phyloP scores from a whole-genome alignment of 1,140 invertebrate species.

The Drosophila bipectinata region DNA sequence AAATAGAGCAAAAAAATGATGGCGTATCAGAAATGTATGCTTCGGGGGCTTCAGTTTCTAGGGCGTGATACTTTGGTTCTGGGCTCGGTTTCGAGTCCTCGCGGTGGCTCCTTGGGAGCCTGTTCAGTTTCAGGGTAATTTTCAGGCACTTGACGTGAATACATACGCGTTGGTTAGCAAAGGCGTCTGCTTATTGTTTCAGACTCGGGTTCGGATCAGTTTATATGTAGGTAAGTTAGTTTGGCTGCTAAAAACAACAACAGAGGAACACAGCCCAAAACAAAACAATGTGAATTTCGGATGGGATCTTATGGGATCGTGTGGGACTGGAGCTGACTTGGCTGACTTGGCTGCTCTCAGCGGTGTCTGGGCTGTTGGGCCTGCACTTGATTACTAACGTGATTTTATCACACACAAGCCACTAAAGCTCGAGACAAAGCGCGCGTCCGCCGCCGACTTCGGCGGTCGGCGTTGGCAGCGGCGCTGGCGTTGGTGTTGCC shows the following conservation, averaged over 20 bases:
- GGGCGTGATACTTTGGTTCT: slow-evolving; percentile 1
- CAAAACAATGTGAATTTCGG: slow-evolving; percentile 7
- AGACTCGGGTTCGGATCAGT: too few relatives aligned
- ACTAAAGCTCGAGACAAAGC: slow-evolving; percentile 83
- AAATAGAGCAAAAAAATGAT: slow-evolving; percentile 38
- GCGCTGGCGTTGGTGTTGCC: slow-evolving; percentile 10
- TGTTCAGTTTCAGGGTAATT: not conserved
- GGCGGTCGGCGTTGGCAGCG: slow-evolving; percentile 12
- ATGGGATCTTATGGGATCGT: slow-evolving; percentile 34
- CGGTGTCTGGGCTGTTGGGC: slow-evolving; percentile 79
- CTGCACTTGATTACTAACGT: slow-evolving; percentile 84
- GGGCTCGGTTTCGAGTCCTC: slow-evolving; percentile 10
- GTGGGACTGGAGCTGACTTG: not conserved
- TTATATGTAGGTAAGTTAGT: too few relatives aligned
- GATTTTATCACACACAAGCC: slow-evolving; percentile 84
- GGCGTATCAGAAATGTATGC: not conserved
- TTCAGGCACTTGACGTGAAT: slow-evolving; percentile 17
- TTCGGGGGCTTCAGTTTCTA: not conserved
- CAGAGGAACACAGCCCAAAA: slow-evolving; percentile 10
- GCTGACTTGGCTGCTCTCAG: slow-evolving; percentile 49
- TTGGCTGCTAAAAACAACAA: slow-evolving; percentile 15
- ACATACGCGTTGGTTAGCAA: slow-evolving; percentile 38
- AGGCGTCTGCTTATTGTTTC: slow-evolving; percentile 8
- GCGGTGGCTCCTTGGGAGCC: not conserved
- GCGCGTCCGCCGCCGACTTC: slow-evolving; percentile 46